phyloP scores from a whole-genome alignment of 1,140 invertebrate species.

The Choristoneura fumiferana region DNA sequence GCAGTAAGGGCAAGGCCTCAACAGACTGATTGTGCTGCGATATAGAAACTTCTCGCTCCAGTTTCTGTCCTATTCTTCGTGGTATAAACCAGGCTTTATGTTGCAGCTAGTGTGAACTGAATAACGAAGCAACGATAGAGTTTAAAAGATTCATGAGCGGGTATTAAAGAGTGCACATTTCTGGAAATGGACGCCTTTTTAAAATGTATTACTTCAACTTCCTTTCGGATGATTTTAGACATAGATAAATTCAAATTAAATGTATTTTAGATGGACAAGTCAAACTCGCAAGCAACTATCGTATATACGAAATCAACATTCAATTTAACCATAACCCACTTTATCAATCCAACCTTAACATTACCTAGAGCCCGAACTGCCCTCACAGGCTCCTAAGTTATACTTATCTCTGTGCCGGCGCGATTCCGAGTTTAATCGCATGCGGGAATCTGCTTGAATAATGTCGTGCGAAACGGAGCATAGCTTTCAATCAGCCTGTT shows the following conservation, averaged over 20 bases:
- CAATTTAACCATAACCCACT: no score
- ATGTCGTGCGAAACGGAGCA: conserved; percentile 56
- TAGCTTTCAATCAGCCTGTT: conserved; percentile 57
- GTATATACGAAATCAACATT: no score
- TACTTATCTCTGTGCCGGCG: conserved; percentile 22
- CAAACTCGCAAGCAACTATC: no score
- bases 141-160: conserved; percentile 12
- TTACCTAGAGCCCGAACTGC: background rate
- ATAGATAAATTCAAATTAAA: no score
- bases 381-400: conserved; percentile 4
- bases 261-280: no score
- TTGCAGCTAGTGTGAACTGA: conserved; percentile 16
- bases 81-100: conserved; percentile 10
- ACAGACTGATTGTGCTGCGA: conserved; percentile 4
- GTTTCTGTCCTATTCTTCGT: conserved; percentile 12
- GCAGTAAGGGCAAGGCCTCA: conserved; percentile 2
- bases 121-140: conserved; percentile 12
- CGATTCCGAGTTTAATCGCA: conserved; percentile 43
- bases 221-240: no score
- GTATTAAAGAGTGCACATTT: background rate
- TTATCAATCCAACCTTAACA: background rate
- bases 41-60: background rate
- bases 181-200: no score
- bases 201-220: no score
- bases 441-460: conserved; percentile 52